These are phyloP conservation scores for Smutsia gigantea DNA, from an alignment of 2,797 vertebrate species.

Conservation along the genomic window DNA sequence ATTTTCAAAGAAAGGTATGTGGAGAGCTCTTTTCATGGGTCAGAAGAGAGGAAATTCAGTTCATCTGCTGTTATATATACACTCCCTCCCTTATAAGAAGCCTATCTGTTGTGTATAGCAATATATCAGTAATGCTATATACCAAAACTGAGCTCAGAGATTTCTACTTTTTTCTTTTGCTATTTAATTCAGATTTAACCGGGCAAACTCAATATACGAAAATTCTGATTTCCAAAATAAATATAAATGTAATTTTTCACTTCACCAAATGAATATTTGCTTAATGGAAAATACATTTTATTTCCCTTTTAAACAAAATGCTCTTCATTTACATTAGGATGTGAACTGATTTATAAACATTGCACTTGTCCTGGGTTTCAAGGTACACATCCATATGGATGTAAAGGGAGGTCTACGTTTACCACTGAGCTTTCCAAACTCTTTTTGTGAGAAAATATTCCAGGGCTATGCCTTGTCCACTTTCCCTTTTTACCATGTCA, in stretches of 20 bases:
- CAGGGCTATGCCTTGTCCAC: not conserved
- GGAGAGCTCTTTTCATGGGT: not conserved
- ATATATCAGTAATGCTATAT: not conserved
- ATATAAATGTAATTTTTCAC: not conserved
- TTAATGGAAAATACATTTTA: not conserved
- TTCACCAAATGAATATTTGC: not conserved
- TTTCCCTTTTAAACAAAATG: not conserved
- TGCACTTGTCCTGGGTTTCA: not conserved
- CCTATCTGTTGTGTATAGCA: not conserved
- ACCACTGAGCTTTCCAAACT: not conserved
- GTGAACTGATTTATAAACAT: not conserved
- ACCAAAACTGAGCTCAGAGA: not conserved
- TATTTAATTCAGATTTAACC: not conserved
- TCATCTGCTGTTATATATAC: not conserved
- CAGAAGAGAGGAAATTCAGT: not conserved
- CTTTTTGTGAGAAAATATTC: not conserved
- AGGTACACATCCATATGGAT: not conserved
- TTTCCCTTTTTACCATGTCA: not conserved
- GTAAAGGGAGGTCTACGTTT: not conserved
- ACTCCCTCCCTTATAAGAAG: not conserved
- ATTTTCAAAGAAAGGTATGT: not conserved
- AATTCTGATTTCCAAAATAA: constrained; percentile 8
- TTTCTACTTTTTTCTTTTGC: not conserved
- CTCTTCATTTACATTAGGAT: not conserved
- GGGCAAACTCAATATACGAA: not conserved